Evolutionary conservation across 2,888 invertebrate genomes (phyloP).

Genomic region (Himalopsyche japonica): DNA sequence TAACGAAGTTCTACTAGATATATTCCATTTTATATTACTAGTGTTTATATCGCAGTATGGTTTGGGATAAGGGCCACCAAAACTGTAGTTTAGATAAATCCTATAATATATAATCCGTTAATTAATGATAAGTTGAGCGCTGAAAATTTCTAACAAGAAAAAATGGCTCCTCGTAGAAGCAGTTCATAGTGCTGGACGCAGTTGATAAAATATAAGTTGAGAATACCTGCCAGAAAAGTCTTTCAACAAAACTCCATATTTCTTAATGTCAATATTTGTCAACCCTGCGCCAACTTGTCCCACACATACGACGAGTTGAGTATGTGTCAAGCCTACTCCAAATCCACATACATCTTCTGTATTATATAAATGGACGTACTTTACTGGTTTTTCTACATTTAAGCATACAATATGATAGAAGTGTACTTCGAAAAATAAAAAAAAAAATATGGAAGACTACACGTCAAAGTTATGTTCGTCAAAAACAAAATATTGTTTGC

Average conservation of each 20-base stretch:
- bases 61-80: no score
- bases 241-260: conserved; percentile 12
- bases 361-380: neutral
- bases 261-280: conserved; percentile 33
- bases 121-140: no score
- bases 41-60: no score
- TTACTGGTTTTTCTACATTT: neutral
- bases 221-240: conserved; percentile 8
- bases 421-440: neutral
- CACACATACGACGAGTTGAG: conserved; percentile 2
- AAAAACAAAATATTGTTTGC: no score
- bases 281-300: conserved; percentile 25
- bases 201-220: neutral
- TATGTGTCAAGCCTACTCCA: conserved; percentile 9
- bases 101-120: no score
- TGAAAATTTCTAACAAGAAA: no score
- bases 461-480: neutral
- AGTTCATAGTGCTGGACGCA: neutral
- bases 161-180: no score
- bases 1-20: no score
- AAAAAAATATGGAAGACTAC: neutral
- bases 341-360: neutral
- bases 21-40: no score
- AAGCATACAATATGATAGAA: neutral
- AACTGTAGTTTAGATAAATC: no score